phyloP scores from a whole-genome alignment of 2,888 invertebrate genomes.

The Carabus problematicus region DNA sequence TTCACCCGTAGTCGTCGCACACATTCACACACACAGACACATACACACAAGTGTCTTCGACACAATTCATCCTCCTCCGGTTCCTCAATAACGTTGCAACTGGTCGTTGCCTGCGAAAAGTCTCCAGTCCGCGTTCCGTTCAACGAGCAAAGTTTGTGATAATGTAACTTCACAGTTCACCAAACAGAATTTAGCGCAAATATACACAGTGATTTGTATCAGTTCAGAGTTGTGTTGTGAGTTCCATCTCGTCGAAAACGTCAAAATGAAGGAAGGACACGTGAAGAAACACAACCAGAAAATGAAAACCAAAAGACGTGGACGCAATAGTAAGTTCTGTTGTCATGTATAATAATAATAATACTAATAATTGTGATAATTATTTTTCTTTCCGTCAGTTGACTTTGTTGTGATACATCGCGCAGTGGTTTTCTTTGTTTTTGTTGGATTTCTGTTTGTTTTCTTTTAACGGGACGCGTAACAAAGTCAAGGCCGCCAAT shows the following conservation, averaged over 20 bases:
- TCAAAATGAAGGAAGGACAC: slow-evolving; percentile 13
- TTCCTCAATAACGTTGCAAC: background rate
- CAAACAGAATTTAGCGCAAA: background rate
- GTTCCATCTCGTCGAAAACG: background rate
- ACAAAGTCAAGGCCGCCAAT: slow-evolving; percentile 40
- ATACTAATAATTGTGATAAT: background rate
- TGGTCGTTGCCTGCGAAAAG: background rate
- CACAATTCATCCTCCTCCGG: background rate
- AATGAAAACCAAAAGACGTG: slow-evolving; percentile 44
- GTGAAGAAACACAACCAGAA: slow-evolving; percentile 37
- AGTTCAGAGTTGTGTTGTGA: background rate
- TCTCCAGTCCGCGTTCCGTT: background rate
- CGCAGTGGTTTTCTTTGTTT: slow-evolving; percentile 1
- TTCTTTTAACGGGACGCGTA: slow-evolving; percentile 26
- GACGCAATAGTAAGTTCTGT: slow-evolving; percentile 49
- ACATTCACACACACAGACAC: too few species aligned
- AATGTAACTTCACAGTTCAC: background rate
- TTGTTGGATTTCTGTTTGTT: slow-evolving; percentile 1
- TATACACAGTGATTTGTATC: background rate
- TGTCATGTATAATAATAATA: slow-evolving; percentile 26
- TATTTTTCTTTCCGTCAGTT: background rate
- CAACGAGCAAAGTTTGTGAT: background rate
- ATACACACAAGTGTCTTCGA: background rate
- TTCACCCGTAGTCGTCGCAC: slow-evolving; percentile 1
- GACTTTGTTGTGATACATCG: too few species aligned